Base-by-base conservation (phyloP, 2,888 invertebrate genomes). In the Xestia rhomboidea region DNA sequence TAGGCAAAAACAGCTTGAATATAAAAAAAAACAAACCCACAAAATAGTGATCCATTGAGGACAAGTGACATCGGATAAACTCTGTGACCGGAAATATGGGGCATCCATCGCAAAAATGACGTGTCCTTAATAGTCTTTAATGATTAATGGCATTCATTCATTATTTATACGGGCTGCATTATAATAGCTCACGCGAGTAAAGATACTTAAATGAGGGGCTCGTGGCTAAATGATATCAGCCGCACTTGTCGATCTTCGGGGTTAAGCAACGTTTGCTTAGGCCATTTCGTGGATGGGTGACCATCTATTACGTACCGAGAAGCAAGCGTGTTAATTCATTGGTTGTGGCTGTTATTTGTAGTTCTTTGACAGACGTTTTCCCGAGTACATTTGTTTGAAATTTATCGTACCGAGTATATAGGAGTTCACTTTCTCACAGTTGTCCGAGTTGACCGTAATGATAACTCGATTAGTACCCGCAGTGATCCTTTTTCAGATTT, bases 91-190 rank as follows among this genome's bases (percentile, higher is more conserved):
- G 69, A 73, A 77, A 73, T 70, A 77, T 77, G 68, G 46, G 72
- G 34, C 72, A 81, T 81, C 69, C 81, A 81, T 82, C 73, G 78
- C 60, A 78, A 70, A 78, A 73, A 63, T 78, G 73, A 49, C 82
- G 51, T 63, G 73, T 38, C 15, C 73, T 44, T 78, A 82, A 73
- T 82, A 77, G 64, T 51, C 30, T 69, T 11, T 38, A 44, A 73
- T 82, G 82, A 81, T 81, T 77, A 81, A 81, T 82, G 67, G 62
- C 10, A 70, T 76, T 62, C 54, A 81, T 68, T 71, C 63, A 79
- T 77, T 79, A 79, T 77, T 64, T 77, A 64, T 71, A 63, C 15
- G 11, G 7, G 15, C 11, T 46, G 38, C 21, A 79, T 54, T 54
- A 54, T 70, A 63, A 77, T 78, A 46, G 18, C 24, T 6, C 38